Evolutionary conservation across 2,113 vertebrate species (phyloP).

Genomic region (Cervus canadensis): DNA sequence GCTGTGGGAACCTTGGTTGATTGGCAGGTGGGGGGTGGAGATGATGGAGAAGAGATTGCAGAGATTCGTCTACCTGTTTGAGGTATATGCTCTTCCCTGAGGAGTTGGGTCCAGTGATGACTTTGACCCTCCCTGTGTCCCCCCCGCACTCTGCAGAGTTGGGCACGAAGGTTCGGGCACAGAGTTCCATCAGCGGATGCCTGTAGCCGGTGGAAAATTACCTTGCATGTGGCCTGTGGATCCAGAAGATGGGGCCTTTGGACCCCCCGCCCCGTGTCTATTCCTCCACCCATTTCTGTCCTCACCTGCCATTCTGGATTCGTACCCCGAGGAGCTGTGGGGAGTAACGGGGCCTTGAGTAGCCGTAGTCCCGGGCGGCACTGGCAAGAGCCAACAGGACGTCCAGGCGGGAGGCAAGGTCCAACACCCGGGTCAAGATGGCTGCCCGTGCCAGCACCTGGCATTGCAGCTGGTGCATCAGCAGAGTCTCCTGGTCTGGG

Average conservation of each 20-base stretch:
- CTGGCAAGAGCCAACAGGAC: conserved; percentile 92
- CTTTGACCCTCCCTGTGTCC: conserved; percentile 86
- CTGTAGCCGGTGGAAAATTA: conserved; percentile 74
- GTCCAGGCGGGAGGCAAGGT: conserved; percentile 91
- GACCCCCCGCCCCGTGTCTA: not conserved
- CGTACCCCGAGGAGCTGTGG: conserved; percentile 54
- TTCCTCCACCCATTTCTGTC: not conserved
- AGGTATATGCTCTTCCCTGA: conserved; percentile 97
- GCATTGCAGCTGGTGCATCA: conserved; percentile 93
- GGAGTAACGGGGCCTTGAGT: conserved; percentile 85
- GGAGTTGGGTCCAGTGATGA: conserved; percentile 96
- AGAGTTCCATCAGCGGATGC: conserved; percentile 94
- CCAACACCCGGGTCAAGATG: conserved; percentile 87
- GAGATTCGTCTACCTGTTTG: conserved; percentile 85
- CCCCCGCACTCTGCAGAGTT: conserved; percentile 88
- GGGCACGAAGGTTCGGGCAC: conserved; percentile 91
- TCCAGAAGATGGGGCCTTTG: not conserved
- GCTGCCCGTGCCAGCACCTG: conserved; percentile 86
- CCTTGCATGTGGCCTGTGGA: not conserved
- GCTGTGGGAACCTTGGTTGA: not conserved
- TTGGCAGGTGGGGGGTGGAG: not conserved
- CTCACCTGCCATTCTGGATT: conserved; percentile 86
- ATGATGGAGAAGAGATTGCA: not conserved
- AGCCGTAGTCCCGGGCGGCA: conserved; percentile 91
- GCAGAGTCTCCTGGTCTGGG: conserved; percentile 90